Evolutionary conservation across 2,888 invertebrate species (phyloP).

Genomic region (Chaetoderma sp.): DNA sequence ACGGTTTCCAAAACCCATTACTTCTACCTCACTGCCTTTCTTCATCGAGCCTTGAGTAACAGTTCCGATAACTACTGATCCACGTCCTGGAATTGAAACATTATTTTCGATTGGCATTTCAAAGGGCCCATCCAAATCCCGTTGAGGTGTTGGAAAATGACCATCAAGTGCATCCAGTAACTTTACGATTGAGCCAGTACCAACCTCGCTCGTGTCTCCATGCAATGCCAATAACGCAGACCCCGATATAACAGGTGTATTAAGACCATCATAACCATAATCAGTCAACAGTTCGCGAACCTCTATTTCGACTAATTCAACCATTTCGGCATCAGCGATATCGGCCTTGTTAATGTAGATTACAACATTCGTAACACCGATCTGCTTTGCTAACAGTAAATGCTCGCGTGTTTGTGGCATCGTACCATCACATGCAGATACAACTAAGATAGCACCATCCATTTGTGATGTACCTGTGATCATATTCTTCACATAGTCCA

Average conservation of each 20-base stretch:
- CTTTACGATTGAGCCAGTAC: conserved; percentile 80
- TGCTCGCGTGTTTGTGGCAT: conserved; percentile 98
- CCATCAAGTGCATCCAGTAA: conserved; percentile 82
- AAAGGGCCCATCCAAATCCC: conserved; percentile 85
- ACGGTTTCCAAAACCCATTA: conserved; percentile 82
- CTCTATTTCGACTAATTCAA: conserved; percentile 87
- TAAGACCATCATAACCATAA: conserved; percentile 85
- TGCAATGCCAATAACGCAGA: conserved; percentile 86
- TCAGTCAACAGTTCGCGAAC: conserved; percentile 85
- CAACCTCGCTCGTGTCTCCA: conserved; percentile 78
- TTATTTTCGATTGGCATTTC: conserved; percentile 84
- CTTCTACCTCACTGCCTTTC: conserved; percentile 80
- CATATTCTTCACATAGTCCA: conserved; percentile 83
- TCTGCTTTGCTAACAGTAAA: conserved; percentile 87
- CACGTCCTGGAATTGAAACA: conserved; percentile 86
- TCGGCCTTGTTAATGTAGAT: conserved; percentile 95
- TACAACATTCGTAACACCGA: conserved; percentile 76
- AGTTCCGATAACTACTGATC: conserved; percentile 91
- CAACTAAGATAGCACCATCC: conserved; percentile 91
- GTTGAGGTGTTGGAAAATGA: conserved; percentile 79
- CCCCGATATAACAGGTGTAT: conserved; percentile 83
- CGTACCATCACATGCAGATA: conserved; percentile 92
- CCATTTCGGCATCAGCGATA: conserved; percentile 82
- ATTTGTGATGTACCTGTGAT: conserved; percentile 85
- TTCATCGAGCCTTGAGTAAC: conserved; percentile 81